Conservation (phyloP, 2,113 vertebrate species). For the Siniperca chuatsi region DNA sequence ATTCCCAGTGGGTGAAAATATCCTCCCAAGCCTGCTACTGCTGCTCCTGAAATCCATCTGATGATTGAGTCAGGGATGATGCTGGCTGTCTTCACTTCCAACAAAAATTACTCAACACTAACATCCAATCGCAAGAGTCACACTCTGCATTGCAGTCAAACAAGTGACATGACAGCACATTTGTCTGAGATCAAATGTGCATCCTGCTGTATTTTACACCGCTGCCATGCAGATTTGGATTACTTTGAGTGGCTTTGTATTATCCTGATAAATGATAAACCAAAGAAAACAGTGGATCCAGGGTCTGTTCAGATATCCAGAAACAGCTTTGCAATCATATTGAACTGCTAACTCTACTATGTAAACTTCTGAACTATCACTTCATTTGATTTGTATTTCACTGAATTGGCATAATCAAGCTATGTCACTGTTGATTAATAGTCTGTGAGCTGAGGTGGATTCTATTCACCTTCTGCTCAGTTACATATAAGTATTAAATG, state of each 20-base stretch:
- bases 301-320: neutral
- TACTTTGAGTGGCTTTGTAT: neutral
- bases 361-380: neutral
- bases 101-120: slow-evolving; percentile 61
- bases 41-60: slow-evolving; percentile 47
- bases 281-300: neutral
- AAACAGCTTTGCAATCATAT: neutral
- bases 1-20: slow-evolving; percentile 48
- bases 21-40: slow-evolving; percentile 16
- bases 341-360: neutral
- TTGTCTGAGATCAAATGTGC: slow-evolving; percentile 7
- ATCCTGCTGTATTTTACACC: slow-evolving; percentile 15
- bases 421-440: slow-evolving; percentile 18
- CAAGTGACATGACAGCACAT: slow-evolving; percentile 45
- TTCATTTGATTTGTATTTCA: neutral
- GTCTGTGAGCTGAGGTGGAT: slow-evolving; percentile 2
- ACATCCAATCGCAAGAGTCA: slow-evolving; percentile 31
- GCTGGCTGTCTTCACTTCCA: slow-evolving; percentile 38
- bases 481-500: slow-evolving; percentile 27
- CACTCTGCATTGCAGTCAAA: slow-evolving; percentile 25
- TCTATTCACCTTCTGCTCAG: slow-evolving; percentile 16
- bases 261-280: neutral
- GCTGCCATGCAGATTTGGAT: neutral
- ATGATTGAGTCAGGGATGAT: slow-evolving; percentile 49
- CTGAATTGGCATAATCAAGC: neutral